Base-by-base conservation (phyloP, 2,797 vertebrate genomes). In the Notolabrus celidotus region DNA sequence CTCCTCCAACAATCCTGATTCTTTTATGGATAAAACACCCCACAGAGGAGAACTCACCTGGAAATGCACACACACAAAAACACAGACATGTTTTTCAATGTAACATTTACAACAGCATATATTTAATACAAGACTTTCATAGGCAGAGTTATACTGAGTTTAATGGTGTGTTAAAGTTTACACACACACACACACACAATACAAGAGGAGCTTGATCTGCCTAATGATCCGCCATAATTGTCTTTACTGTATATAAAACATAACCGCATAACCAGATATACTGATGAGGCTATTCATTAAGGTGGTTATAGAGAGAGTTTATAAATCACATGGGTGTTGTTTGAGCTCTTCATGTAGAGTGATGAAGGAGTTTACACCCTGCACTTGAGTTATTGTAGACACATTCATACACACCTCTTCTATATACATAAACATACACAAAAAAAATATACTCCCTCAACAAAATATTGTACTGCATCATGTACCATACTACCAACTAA, bases 1-100 rank as follows among this genome's bases (percentile, higher is more conserved):
- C 94, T 67, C 97, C 98, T 77, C 98, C 98, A 56, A 99, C 96
- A 62, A 99, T 97, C 90, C 98, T 93, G 52, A 89, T 87, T 74
- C 75, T 88, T 79, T 93, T 94, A 80, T 94, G 94, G 74, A 94
- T 54, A 70, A 93, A 92, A 80, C 94, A 95, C 7, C 76, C 79
- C 57, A 89, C 82, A 43, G 89, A 66, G 63, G 90, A 85, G 52
- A 82, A 61, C 47, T 90, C 90, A 53, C 69, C 90, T 90, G 61
- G 23, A 74, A 69, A 45, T 50, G 16, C 0, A 80, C 5, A 61
- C n/a, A 71, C 2, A 62, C 10, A 70, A 9, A 58, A 17, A 79
- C 36, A 38, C 6, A 53, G 3, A 72, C 7, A 60, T 25, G 45
- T 51, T 20, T 51, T 31, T 61, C 2, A n/a, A 16, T 61, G 11